A percentile compares a stretch with the other conserved stretches of the same genome.
These are phyloP conservation scores for Cenopis cana DNA, from an alignment of 2,888 invertebrate genomes.

Conservation along the genomic window DNA sequence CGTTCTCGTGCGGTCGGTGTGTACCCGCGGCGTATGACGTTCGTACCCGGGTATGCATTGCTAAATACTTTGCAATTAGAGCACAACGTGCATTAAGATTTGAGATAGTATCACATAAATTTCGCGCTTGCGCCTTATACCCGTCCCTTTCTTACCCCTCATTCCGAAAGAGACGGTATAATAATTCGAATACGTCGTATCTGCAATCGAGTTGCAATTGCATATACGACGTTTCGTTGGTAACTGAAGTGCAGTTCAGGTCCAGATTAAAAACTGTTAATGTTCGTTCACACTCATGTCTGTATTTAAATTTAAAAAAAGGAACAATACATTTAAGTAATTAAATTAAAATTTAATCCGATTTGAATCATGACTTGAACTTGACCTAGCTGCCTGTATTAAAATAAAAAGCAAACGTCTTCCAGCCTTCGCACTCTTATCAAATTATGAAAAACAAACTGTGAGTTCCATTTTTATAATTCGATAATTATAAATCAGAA, in stretches of 20 bases:
- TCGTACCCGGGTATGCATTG: conserved; percentile 41
- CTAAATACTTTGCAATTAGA: conserved; percentile 48
- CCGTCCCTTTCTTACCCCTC: conserved; percentile 1
- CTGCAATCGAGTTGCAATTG: background rate
- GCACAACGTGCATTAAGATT: conserved; percentile 39
- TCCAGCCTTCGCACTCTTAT: background rate
- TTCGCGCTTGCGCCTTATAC: conserved; percentile 46
- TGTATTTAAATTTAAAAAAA: no score
- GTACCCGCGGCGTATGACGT: conserved; percentile 5
- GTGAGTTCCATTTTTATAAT: background rate
- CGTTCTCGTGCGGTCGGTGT: conserved; percentile 17
- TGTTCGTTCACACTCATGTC: background rate
- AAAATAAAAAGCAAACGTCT: background rate
- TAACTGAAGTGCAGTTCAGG: background rate
- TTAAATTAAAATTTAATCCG: background rate
- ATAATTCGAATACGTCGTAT: background rate
- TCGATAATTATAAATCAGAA: background rate
- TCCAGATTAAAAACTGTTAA: background rate
- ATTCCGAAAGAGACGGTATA: conserved; percentile 8
- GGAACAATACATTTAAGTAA: background rate
- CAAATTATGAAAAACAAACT: background rate
- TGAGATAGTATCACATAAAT: conserved; percentile 15
- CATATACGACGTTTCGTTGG: background rate
- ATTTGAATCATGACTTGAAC: background rate
- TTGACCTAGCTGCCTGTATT: background rate